Evolutionary conservation across 2,888 invertebrate genomes (phyloP).

Genomic region (Nyleta sp.): DNA sequence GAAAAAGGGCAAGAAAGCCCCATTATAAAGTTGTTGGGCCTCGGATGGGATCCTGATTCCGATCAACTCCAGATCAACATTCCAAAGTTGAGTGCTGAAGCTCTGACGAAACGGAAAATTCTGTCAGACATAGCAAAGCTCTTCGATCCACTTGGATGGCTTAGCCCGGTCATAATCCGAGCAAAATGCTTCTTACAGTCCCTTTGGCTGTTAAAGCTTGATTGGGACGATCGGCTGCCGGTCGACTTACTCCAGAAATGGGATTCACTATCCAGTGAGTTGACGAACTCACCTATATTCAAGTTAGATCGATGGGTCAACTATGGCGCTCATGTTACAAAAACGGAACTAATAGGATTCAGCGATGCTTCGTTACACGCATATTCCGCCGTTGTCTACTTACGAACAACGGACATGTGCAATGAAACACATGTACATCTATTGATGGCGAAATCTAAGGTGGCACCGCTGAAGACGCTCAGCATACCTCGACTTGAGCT

Average conservation of each 20-base stretch:
- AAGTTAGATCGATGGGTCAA: background rate
- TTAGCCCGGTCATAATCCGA: background rate
- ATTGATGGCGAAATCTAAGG: background rate
- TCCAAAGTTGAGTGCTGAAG: too few species aligned
- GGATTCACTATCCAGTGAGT: background rate
- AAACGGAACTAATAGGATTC: background rate
- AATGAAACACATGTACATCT: background rate
- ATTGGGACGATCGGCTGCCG: background rate
- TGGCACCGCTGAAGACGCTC: background rate
- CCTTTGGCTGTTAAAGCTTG: background rate
- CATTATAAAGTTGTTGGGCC: too few species aligned
- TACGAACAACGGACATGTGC: background rate
- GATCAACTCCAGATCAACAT: too few species aligned
- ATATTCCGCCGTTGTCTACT: background rate
- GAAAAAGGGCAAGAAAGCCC: too few species aligned
- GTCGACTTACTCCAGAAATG: background rate
- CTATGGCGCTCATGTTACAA: background rate
- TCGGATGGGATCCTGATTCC: background rate
- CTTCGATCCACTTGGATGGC: slow-evolving; percentile 1
- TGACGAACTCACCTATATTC: background rate
- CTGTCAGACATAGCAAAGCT: background rate
- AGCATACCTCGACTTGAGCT: background rate
- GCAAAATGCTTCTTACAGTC: background rate
- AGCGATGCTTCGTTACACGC: background rate
- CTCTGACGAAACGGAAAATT: background rate